A percentile compares a stretch with the other conserved stretches of the same genome.
Conservation (phyloP, 2,888 invertebrate genomes). For the Hydrotaea cyrtoneurina region DNA sequence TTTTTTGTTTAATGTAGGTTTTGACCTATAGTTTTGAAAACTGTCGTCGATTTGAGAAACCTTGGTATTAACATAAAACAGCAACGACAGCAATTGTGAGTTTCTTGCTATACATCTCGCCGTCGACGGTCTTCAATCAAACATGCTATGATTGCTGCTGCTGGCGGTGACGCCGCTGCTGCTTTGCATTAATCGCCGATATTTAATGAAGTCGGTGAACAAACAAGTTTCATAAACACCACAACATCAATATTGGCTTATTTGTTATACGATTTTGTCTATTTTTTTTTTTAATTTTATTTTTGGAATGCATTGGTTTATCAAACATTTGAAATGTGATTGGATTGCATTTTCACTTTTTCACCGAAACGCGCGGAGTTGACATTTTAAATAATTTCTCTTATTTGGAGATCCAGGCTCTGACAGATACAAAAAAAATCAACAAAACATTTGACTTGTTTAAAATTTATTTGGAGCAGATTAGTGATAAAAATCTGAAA, state of each 20-base stretch:
- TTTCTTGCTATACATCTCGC: constrained; percentile 8
- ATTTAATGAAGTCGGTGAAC: not conserved
- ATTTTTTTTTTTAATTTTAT: not conserved
- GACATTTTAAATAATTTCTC: too few species aligned
- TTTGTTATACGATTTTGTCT: constrained; percentile 13
- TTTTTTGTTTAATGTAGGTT: constrained; percentile 12
- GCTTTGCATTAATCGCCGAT: not conserved
- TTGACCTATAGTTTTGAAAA: constrained; percentile 40
- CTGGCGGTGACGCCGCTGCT: too few species aligned
- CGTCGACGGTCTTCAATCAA: not conserved
- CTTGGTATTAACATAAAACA: constrained; percentile 43
- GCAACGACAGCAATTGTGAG: not conserved
- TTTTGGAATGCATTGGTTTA: not conserved
- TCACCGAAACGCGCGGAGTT: too few species aligned
- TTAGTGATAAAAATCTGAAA: too few species aligned
- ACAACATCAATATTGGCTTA: not conserved
- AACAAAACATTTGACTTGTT: too few species aligned
- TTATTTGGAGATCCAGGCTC: too few species aligned
- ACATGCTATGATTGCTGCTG: not conserved
- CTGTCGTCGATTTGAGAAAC: not conserved
- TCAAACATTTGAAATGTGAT: not conserved
- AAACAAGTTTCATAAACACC: not conserved
- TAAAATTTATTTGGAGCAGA: too few species aligned
- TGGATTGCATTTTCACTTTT: too few species aligned
- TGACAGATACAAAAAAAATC: too few species aligned